Base-by-base conservation (phyloP, 53 echinoderm and acorn worm species). In the Holothuria scabra region DNA sequence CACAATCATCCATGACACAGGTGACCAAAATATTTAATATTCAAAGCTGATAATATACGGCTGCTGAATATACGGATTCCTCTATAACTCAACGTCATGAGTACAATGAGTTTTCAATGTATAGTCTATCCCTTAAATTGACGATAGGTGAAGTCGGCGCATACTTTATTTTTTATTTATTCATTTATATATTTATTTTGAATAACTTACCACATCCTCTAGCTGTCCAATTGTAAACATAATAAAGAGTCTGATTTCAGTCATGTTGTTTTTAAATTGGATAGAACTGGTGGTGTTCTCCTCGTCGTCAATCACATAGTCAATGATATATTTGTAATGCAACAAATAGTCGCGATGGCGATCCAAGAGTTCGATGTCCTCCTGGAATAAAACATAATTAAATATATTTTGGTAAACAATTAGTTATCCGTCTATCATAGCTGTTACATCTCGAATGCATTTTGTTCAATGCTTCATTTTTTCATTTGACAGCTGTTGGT, bases 121-220 rank as follows among this genome's bases (percentile, higher is more conserved):
- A n/a, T n/a, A n/a, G n/a, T n/a, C n/a, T n/a, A n/a, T n/a, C n/a
- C n/a, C n/a, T n/a, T n/a, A n/a, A n/a, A n/a, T n/a, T n/a, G n/a
- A n/a, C n/a, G n/a, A n/a, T n/a, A n/a, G n/a, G n/a, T n/a, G n/a
- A n/a, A n/a, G n/a, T n/a, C n/a, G n/a, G n/a, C n/a, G n/a, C n/a
- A n/a, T n/a, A n/a, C n/a, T n/a, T n/a, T n/a, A n/a, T n/a, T n/a
- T n/a, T n/a, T n/a, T n/a, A n/a, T n/a, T n/a, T n/a, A n/a, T n/a
- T n/a, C n/a, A n/a, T n/a, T n/a, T n/a, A n/a, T n/a, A n/a, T n/a
- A n/a, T n/a, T n/a, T 52, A 16, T 65, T 4, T 28, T 18, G 65
- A n/a, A 29, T 65, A 31, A 71, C 72, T 41, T 72, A 72, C 72
- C 46, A 38, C 34, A 71, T 71, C 18, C 25, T 71, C 71, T 25